A percentile compares a stretch with the other conserved stretches of the same genome.
Evolutionary conservation across 2,888 invertebrate genomes (phyloP).

Genomic region (Micoletzkya japonica): DNA sequence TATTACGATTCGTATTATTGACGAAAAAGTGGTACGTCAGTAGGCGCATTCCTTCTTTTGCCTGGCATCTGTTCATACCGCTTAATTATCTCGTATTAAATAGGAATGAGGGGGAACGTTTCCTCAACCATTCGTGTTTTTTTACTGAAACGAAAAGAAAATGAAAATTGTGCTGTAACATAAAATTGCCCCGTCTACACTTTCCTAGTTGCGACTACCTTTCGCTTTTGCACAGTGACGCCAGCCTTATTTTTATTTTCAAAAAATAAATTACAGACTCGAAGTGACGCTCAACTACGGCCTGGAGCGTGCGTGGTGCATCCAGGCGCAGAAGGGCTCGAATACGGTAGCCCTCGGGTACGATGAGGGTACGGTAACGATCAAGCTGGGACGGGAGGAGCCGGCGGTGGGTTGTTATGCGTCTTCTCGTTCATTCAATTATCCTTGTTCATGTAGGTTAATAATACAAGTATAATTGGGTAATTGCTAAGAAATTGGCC

Average conservation of each 20-base stretch:
- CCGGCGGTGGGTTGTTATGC: conserved; percentile 74
- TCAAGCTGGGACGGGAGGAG: conserved; percentile 92
- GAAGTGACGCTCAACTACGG: conserved; percentile 97
- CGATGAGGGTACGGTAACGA: conserved; percentile 92
- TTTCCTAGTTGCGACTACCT: too few species aligned
- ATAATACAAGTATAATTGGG: background rate
- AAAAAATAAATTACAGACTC: conserved; percentile 69
- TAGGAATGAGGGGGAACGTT: too few species aligned
- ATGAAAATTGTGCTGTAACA: too few species aligned
- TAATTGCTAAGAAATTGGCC: background rate
- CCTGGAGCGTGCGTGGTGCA: conserved; percentile 96
- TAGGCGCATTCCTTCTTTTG: too few species aligned
- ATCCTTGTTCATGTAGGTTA: conserved; percentile 63
- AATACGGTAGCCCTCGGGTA: conserved; percentile 85
- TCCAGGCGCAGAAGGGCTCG: conserved; percentile 69
- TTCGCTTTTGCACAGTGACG: too few species aligned
- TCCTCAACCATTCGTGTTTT: too few species aligned
- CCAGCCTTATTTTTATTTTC: conserved; percentile 12
- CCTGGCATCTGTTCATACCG: too few species aligned
- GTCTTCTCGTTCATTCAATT: background rate
- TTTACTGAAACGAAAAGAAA: too few species aligned
- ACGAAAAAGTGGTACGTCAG: background rate
- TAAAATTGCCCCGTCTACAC: too few species aligned
- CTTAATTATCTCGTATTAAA: too few species aligned
- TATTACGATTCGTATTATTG: conserved; percentile 21